phyloP scores from a whole-genome alignment of 2,113 vertebrate species.

The Epinephelus cyanopodus region DNA sequence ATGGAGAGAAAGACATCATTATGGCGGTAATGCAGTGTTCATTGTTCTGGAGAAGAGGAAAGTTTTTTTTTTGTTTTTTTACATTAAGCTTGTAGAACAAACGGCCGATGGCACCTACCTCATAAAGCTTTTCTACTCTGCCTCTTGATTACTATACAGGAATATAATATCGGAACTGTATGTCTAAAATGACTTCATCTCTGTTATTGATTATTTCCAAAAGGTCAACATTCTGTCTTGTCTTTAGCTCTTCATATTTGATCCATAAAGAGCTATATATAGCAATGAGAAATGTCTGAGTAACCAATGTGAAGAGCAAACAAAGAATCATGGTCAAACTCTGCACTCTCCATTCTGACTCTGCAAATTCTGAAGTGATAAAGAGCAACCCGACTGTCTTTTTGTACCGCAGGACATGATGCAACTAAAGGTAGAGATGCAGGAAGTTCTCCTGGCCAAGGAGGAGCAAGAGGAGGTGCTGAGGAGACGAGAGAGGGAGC shows the following conservation, averaged over 20 bases:
- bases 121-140: background rate
- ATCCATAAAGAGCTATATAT: background rate
- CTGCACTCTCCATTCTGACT: background rate
- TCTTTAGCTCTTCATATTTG: background rate
- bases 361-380: background rate
- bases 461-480: conserved; percentile 95
- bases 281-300: background rate
- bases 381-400: background rate
- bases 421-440: conserved; percentile 89
- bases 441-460: conserved; percentile 88
- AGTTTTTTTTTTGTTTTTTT: too few relatives aligned
- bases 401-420: conserved; percentile 88
- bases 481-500: conserved; percentile 92
- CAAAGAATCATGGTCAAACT: background rate
- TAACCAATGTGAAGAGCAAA: background rate
- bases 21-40: conserved; percentile 85
- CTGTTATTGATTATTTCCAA: background rate
- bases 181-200: conserved; percentile 2
- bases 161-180: background rate
- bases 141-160: background rate
- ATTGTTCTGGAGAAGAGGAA: background rate
- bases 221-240: background rate
- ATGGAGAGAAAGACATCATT: conserved; percentile 89
- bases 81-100: background rate
- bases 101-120: background rate